A percentile compares a stretch with the other conserved stretches of the same genome.
Evolutionary conservation across 2,113 vertebrate genomes (phyloP).

Genomic region (Ovis canadensis): DNA sequence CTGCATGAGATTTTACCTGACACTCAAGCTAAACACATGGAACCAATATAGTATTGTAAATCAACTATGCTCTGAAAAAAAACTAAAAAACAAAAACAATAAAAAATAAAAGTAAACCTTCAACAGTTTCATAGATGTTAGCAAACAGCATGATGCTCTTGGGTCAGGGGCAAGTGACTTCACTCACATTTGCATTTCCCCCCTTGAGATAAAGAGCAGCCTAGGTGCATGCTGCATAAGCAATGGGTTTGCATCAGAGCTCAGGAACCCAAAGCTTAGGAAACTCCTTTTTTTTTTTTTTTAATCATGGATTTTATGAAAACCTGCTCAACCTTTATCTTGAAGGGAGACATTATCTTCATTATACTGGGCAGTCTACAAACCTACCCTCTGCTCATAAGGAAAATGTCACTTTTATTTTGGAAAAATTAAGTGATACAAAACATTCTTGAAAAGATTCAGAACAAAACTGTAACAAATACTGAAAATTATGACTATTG

Average conservation of each 20-base stretch:
- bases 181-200: neutral
- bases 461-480: neutral
- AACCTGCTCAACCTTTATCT: neutral
- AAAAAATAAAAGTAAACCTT: neutral
- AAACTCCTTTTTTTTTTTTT: neutral
- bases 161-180: neutral
- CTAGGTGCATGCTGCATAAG: accelerated
- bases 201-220: neutral
- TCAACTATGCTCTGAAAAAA: neutral
- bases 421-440: neutral
- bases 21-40: neutral
- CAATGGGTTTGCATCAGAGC: neutral
- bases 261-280: neutral
- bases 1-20: neutral
- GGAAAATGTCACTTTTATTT: neutral
- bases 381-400: neutral
- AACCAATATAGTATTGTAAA: neutral
- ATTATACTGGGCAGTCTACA: neutral
- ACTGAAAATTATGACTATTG: neutral
- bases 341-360: neutral
- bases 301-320: neutral
- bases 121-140: neutral
- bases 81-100: neutral
- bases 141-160: neutral
- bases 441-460: neutral